phyloP scores from a whole-genome alignment of 2,797 vertebrate genomes.

The Cossypha niveicapilla region DNA sequence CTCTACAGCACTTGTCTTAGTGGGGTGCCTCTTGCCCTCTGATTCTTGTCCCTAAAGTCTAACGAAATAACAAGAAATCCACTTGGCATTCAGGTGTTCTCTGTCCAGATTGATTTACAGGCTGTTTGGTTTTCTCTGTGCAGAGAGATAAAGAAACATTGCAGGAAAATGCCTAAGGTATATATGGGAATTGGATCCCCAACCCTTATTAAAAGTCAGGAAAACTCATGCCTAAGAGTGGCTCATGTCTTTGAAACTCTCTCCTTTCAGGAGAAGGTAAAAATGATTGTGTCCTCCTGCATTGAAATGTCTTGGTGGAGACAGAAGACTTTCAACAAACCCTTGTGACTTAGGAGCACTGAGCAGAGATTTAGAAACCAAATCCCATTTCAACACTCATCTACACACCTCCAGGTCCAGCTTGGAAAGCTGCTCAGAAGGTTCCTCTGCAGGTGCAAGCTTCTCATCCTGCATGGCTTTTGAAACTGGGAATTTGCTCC shows the following conservation, averaged over 20 bases:
- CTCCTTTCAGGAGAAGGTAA: neutral
- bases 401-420: neutral
- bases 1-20: neutral
- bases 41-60: neutral
- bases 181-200: neutral
- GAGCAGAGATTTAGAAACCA: neutral
- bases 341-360: neutral
- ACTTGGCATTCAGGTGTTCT: neutral
- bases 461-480: neutral
- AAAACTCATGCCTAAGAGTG: neutral
- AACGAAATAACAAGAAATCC: neutral
- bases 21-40: neutral
- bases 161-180: neutral
- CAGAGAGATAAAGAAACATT: neutral
- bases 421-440: neutral
- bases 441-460: neutral
- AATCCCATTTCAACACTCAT: neutral
- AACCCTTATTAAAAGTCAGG: neutral
- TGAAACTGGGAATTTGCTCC: neutral
- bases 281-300: neutral
- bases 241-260: neutral
- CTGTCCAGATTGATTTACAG: neutral
- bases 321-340: neutral
- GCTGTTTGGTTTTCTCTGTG: neutral
- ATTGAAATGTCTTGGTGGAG: fast-evolving